Base-by-base conservation (phyloP, 2,113 vertebrate species). In the Centropus unirufus region DNA sequence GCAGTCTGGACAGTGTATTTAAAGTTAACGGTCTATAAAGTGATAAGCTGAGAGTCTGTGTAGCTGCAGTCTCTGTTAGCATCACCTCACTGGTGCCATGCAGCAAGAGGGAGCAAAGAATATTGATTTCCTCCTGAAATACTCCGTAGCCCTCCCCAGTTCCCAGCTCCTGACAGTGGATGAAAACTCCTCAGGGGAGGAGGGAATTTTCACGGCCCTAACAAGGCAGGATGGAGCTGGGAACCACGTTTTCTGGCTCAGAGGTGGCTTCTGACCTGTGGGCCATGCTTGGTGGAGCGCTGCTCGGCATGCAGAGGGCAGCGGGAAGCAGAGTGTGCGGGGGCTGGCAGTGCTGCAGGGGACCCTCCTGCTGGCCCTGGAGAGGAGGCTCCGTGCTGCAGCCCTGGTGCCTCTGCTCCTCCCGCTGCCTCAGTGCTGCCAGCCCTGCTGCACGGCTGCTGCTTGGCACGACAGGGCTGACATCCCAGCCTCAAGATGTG, bases 241-340 rank as follows among this genome's bases (percentile, higher is more conserved):
- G 21, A 34, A 11, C 23, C 11, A 11, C 40, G 26, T 23, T 9
- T 32, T 4, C 40, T 8, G 54, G 32, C 30, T 44, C 27, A 51
- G 47, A 55, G 66, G n/a, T 5, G 24, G 55, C 36, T 51, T 13
- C 42, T 22, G 55, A 52, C 62, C 54, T 22, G 32, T 10, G 27
- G 26, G 72, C 14, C 17, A 6, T 1, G 21, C 17, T 39, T 42
- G 79, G 30, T 6, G 44, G 19, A 13, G 32, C 2, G 1, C 11
- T 1, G 1, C 12, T 36, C 32, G 9, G 30, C 42, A 2, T 1
- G 39, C 19, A 21, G 22, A n/a, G 14, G 46, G 20, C 17, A 9
- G 8, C 2, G 29, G 39, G 13, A 14, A 17, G 3, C 8, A 7
- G 55, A 29, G 24, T 0, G 1, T 8, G 30, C 40, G 29, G 54